Evolutionary conservation across 2,888 invertebrate genomes (phyloP).

Genomic region (Epinotia brunnichana): DNA sequence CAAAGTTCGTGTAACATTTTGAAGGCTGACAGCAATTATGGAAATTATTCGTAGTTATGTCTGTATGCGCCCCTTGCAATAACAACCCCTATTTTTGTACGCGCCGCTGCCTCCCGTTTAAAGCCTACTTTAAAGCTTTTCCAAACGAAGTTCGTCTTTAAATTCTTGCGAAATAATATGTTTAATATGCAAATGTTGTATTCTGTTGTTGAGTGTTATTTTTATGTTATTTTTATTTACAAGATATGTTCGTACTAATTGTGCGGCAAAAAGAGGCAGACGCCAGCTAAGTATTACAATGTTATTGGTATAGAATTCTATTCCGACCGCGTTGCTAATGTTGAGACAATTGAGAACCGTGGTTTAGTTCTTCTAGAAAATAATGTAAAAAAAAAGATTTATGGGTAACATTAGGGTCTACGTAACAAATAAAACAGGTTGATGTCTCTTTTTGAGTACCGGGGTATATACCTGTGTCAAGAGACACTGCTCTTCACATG

Average conservation of each 20-base stretch:
- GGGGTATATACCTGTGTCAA: too few relatives aligned
- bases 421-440: too few relatives aligned
- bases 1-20: conserved; percentile 62
- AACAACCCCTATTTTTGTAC: conserved; percentile 19
- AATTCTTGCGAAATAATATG: neutral
- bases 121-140: conserved; percentile 27
- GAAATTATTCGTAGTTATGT: conserved; percentile 32
- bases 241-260: neutral
- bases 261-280: neutral
- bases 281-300: too few relatives aligned
- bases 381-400: too few relatives aligned
- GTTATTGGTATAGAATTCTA: too few relatives aligned
- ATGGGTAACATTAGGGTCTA: too few relatives aligned
- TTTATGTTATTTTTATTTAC: neutral
- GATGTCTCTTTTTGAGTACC: too few relatives aligned
- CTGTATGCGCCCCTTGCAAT: conserved; percentile 30
- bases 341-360: too few relatives aligned
- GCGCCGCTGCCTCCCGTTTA: conserved; percentile 15
- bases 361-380: too few relatives aligned
- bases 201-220: neutral
- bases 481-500: too few relatives aligned
- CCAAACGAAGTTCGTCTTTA: conserved; percentile 8
- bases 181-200: neutral
- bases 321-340: too few relatives aligned
- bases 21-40: conserved; percentile 39